Evolutionary conservation across 2,113 vertebrate genomes (phyloP).

Genomic region (Microtus montanus): DNA sequence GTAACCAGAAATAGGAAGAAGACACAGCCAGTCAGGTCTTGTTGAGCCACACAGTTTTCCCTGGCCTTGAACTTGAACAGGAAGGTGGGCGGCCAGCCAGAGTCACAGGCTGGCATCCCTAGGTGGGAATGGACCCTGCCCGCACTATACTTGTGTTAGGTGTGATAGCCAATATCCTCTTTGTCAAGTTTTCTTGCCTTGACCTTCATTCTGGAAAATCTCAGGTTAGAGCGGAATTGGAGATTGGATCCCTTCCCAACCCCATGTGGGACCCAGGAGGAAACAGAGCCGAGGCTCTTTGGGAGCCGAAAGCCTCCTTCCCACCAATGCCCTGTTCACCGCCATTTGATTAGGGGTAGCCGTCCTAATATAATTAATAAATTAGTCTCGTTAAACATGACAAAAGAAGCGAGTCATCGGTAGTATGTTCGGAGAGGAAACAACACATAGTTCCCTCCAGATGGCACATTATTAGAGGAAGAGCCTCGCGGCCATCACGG

Average conservation of each 20-base stretch:
- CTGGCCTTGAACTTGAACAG: too few species aligned
- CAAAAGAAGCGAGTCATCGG: not conserved
- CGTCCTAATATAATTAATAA: not conserved
- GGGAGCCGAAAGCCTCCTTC: not conserved
- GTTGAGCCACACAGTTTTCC: accelerated
- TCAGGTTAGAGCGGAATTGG: not conserved
- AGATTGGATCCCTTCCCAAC: not conserved
- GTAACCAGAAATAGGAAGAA: accelerated
- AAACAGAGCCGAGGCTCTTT: not conserved
- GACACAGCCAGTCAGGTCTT: accelerated
- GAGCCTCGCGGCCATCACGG: too few species aligned
- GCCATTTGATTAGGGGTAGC: not conserved
- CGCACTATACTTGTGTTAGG: accelerated
- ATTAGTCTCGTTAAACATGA: not conserved
- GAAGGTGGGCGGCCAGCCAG: accelerated
- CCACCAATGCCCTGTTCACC: not conserved
- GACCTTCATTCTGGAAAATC: not conserved
- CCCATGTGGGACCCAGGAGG: not conserved
- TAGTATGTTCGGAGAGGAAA: not conserved
- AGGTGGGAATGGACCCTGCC: not conserved
- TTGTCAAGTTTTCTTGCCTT: not conserved
- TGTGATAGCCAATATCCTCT: too few species aligned
- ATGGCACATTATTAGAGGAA: not conserved
- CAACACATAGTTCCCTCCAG: not conserved
- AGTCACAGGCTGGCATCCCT: accelerated